Evolutionary conservation across 2,113 vertebrate genomes (phyloP).

Genomic region (Scomber colias): DNA sequence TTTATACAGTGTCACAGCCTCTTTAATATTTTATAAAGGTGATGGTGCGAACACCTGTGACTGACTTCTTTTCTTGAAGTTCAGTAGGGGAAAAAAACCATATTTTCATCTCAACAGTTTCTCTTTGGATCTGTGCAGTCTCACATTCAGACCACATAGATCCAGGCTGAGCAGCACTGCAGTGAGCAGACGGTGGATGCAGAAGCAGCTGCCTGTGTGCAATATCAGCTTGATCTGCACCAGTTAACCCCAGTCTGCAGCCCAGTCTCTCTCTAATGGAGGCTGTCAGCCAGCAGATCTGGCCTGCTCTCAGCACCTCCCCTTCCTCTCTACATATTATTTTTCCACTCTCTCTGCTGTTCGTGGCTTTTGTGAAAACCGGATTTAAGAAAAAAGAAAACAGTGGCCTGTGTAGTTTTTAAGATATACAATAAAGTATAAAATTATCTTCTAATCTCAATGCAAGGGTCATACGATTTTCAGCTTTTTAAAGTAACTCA

Average conservation of each 20-base stretch:
- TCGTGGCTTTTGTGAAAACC: no score
- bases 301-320: conserved; percentile 16
- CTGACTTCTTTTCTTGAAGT: no score
- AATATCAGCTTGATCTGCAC: conserved; percentile 56
- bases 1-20: no score
- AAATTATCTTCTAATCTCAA: background rate
- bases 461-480: background rate
- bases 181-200: conserved; percentile 27
- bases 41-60: no score
- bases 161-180: background rate
- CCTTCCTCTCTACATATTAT: conserved; percentile 6
- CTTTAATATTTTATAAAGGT: no score
- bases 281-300: conserved; percentile 55
- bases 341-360: background rate
- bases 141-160: background rate
- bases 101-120: no score
- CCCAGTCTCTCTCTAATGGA: conserved; percentile 43
- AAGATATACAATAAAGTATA: background rate
- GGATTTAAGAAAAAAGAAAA: background rate
- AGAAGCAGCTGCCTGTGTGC: conserved; percentile 43
- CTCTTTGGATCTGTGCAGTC: background rate
- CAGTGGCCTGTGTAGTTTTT: background rate
- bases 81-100: no score
- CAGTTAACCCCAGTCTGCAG: conserved; percentile 55
- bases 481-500: background rate